phyloP scores from a whole-genome alignment of 2,888 invertebrate species.

The Aphodius sticticus region DNA sequence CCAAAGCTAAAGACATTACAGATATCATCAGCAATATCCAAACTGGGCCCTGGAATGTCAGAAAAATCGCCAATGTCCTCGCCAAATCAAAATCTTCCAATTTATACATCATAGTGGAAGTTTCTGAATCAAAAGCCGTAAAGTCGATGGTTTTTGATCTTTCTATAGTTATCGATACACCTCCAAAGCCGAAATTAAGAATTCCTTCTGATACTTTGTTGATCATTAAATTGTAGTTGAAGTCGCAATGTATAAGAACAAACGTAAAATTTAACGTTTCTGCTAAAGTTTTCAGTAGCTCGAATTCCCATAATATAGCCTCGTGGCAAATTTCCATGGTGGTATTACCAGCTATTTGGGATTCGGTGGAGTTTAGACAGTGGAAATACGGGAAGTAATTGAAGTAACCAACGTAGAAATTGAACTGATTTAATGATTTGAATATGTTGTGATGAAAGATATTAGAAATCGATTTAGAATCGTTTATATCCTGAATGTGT shows the following conservation, averaged over 20 bases:
- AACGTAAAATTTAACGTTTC: constrained; percentile 42
- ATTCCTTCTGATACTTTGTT: constrained; percentile 28
- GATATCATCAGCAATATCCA: constrained; percentile 38
- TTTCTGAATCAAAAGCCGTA: constrained; percentile 27
- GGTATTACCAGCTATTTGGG: not conserved
- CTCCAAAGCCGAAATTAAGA: constrained; percentile 44
- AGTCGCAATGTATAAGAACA: not conserved
- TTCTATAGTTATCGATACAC: constrained; percentile 39
- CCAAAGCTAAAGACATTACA: constrained; percentile 20
- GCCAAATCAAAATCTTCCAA: constrained; percentile 40
- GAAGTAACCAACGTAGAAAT: constrained; percentile 35
- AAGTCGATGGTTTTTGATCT: constrained; percentile 38
- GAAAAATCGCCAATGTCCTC: constrained; percentile 33
- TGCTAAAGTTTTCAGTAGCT: constrained; percentile 37
- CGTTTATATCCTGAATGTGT: not conserved
- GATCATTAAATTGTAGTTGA: constrained; percentile 26
- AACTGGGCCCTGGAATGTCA: constrained; percentile 38
- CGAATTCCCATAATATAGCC: constrained; percentile 39
- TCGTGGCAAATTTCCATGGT: constrained; percentile 33
- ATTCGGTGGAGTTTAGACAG: constrained; percentile 31
- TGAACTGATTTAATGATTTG: not conserved
- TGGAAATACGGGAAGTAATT: constrained; percentile 41
- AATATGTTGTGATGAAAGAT: not conserved
- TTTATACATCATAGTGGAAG: constrained; percentile 20
- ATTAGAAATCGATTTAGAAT: not conserved